Evolutionary conservation across 2,113 vertebrate species (phyloP), one percentile per base, ranked within the genome.

Genomic region (Corvus cornix): DNA sequence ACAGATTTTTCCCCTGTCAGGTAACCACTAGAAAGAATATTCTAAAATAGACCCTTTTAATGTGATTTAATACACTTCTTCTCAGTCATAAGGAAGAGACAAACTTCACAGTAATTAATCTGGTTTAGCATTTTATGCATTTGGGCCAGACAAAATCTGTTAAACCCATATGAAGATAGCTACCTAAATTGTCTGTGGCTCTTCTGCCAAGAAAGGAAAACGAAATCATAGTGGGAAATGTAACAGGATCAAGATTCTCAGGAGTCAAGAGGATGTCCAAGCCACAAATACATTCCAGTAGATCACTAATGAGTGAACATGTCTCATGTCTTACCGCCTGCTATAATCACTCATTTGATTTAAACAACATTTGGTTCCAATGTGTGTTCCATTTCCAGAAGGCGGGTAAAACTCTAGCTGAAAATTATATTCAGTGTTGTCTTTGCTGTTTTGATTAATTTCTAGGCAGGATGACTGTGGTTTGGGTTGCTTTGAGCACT

Each of bases 251-350:
- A 96, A 70, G 55, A 96, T 88, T 94, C 91, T 91, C 87, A 86
- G 78, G 70, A 94, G 78, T 66, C 63, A 87, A 91, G 78, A 96
- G 89, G 91, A 95, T 97, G 78, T 96, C 95, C 95, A 96, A 97
- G 90, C 96, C 95, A 70, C 94, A 96, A 96, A 91, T 91, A 73
- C 81, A 77, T 96, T 96, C 94, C 95, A 96, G 87, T 80, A 93
- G 91, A 93, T 95, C 95, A 96, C 93, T 96, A 96, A 97, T 96
- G 96, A 97, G 94, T 80, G 95, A 97, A 96, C 85, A 96, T 91
- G 85, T 94, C 90, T 93, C 72, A 66, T 95, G 91, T 96, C 94
- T 95, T 95, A 90, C 91, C 0, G 90, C 87, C 84, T 89, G 75
- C 82, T 93, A 95, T 90, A 97, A 96, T 94, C 95, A 91, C 90